Conservation (phyloP, 2,888 invertebrate species). For the Molorchus minor region DNA sequence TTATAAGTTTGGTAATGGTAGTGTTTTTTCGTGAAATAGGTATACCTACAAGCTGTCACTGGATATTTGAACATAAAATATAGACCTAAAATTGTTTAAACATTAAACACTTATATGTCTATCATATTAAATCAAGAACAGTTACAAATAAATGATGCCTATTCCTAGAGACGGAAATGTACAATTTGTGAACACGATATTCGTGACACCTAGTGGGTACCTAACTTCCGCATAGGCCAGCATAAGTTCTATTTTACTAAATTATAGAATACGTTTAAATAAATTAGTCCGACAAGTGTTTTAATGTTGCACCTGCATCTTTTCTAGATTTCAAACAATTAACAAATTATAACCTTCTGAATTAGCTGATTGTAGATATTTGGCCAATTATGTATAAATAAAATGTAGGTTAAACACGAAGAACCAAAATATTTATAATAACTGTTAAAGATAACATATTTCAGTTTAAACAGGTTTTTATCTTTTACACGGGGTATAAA, state of each 20-base stretch:
- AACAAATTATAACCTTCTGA: constrained; percentile 33
- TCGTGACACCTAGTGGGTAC: constrained; percentile 42
- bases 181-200: constrained; percentile 46
- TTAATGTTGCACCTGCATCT: constrained; percentile 36
- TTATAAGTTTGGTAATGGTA: not conserved
- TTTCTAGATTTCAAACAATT: constrained; percentile 32
- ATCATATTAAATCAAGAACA: constrained; percentile 6
- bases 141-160: too few relatives aligned
- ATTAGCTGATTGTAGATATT: constrained; percentile 3
- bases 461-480: too few relatives aligned
- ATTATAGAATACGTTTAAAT: constrained; percentile 43
- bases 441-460: too few relatives aligned
- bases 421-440: too few relatives aligned
- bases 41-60: too few relatives aligned
- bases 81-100: constrained; percentile 1
- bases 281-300: constrained; percentile 33
- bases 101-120: constrained; percentile 8
- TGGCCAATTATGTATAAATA: not conserved
- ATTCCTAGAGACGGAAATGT: constrained; percentile 41
- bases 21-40: not conserved
- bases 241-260: constrained; percentile 33
- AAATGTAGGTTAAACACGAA: too few relatives aligned
- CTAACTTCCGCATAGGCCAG: constrained; percentile 40
- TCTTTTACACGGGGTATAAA: too few relatives aligned
- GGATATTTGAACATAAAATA: too few relatives aligned